phyloP scores from a whole-genome alignment of 2,888 invertebrate species.

The Xestobium rufovillosum region DNA sequence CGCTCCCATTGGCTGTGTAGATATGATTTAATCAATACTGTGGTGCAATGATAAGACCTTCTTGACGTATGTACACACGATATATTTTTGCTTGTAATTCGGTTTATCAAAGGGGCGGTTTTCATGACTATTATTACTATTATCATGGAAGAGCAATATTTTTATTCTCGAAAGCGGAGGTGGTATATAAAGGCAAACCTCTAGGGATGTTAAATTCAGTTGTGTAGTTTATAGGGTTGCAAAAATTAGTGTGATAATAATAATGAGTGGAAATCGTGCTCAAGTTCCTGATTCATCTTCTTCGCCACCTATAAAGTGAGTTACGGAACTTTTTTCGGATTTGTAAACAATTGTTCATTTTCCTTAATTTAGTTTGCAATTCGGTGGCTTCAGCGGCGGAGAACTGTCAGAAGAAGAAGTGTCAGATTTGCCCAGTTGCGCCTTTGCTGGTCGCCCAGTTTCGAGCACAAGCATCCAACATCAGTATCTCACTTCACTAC shows the following conservation, averaged over 20 bases:
- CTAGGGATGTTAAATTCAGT: conserved; percentile 24
- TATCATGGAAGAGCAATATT: no score
- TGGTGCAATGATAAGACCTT: no score
- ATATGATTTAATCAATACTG: no score
- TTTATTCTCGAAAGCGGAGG: no score
- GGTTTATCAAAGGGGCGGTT: no score
- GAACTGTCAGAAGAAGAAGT: conserved; percentile 56
- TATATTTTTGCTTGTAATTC: no score
- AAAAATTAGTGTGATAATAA: no score
- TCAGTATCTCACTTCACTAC: conserved; percentile 38
- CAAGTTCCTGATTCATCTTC: conserved; percentile 64
- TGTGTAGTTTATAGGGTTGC: conserved; percentile 5
- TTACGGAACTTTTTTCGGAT: no score
- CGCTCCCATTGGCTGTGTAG: no score
- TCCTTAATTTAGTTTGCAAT: conserved; percentile 35
- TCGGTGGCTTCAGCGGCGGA: conserved; percentile 39
- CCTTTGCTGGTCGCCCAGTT: conserved; percentile 57
- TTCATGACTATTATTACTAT: no score
- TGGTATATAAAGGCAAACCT: conserved; percentile 29
- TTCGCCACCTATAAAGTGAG: conserved; percentile 59
- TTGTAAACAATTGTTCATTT: conserved; percentile 1
- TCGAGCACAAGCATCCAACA: conserved; percentile 35
- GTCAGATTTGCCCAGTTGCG: conserved; percentile 72
- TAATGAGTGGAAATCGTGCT: conserved; percentile 40
- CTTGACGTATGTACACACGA: no score